phyloP scores from a whole-genome alignment of 1,140 invertebrate species.

The Parapsyche elsis region DNA sequence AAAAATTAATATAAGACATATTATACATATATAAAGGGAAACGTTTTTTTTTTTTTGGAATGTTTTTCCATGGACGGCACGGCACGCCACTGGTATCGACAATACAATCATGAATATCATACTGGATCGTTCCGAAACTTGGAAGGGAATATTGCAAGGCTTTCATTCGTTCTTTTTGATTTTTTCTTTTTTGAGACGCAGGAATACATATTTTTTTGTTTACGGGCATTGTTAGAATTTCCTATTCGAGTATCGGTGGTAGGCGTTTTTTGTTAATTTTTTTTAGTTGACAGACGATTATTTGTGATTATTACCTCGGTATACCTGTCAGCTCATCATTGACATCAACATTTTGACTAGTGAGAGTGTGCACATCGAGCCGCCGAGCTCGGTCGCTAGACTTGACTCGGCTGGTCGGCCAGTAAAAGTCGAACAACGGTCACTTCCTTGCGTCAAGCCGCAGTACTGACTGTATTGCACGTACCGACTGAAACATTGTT shows the following conservation, averaged over 20 bases:
- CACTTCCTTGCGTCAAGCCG: conserved; percentile 67
- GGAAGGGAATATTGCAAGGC: conserved; percentile 22
- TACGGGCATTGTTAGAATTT: neutral
- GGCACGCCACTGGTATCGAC: too few relatives aligned
- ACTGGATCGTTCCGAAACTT: neutral
- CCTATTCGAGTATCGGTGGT: conserved; percentile 16
- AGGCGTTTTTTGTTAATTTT: conserved; percentile 13
- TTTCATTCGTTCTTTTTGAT: neutral
- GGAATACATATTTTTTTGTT: neutral
- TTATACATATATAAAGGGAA: too few relatives aligned
- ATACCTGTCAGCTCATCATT: conserved; percentile 15
- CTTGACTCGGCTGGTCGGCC: conserved; percentile 65
- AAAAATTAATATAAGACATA: too few relatives aligned
- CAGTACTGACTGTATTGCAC: conserved; percentile 55
- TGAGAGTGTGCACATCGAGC: neutral
- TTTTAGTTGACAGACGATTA: neutral
- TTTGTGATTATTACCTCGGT: neutral
- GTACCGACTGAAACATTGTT: conserved; percentile 41
- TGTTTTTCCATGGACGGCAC: too few relatives aligned
- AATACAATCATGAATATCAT: neutral
- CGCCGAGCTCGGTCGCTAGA: conserved; percentile 54
- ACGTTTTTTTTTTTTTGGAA: too few relatives aligned
- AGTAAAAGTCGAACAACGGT: conserved; percentile 66
- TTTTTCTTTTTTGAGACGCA: neutral
- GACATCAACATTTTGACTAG: conserved; percentile 26